Percentiles rank a stretch among this genome's conserved stretches.
Conservation (phyloP, 2,888 invertebrate genomes). For the Petrolisthes manimaculis region DNA sequence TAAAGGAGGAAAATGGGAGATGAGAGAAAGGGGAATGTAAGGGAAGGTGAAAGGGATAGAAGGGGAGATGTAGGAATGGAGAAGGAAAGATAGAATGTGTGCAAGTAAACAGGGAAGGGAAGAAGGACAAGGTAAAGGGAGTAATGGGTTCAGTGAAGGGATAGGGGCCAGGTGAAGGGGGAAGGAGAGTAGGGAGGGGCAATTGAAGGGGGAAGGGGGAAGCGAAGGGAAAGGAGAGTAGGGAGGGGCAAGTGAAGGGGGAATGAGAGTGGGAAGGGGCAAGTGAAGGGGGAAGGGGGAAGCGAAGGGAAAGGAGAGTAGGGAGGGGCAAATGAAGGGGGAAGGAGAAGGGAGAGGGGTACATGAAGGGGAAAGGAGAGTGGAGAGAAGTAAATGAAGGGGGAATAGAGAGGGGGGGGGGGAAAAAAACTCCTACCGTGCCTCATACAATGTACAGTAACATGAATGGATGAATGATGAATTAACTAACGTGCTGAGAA, state of each 20-base stretch:
- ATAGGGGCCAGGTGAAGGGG: background rate
- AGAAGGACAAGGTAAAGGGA: background rate
- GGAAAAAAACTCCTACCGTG: background rate
- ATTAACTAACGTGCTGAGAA: background rate
- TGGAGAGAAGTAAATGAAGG: background rate
- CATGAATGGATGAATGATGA: background rate
- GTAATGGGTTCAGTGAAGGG: background rate
- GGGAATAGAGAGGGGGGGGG: background rate
- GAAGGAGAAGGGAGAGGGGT: background rate
- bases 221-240: background rate
- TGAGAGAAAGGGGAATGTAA: background rate
- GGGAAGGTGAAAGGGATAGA: background rate
- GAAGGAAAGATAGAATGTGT: background rate
- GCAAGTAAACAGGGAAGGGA: background rate
- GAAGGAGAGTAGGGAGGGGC: background rate
- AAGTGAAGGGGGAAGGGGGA: background rate
- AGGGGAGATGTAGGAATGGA: background rate
- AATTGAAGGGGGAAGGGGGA: background rate
- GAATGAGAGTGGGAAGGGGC: background rate
- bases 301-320: background rate
- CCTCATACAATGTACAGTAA: background rate
- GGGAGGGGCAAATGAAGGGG: background rate
- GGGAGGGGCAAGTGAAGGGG: background rate
- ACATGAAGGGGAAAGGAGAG: background rate
- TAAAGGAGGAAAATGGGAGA: background rate